phyloP scores from a whole-genome alignment of 1,140 invertebrate species.

The Contarinia nasturtii region DNA sequence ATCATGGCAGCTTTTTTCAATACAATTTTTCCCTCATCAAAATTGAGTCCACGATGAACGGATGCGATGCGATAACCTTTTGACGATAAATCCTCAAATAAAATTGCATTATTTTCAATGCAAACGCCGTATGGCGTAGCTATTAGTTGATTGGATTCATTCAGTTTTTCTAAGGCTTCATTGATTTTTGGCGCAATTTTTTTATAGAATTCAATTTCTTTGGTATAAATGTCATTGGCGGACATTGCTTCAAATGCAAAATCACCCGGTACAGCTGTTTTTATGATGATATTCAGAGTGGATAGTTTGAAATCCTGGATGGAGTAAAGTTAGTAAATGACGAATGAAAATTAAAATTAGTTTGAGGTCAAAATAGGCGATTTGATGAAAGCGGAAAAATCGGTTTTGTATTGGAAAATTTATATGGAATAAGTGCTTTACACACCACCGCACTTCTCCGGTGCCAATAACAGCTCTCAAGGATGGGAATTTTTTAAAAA shows the following conservation, averaged over 20 bases:
- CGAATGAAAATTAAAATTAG: background rate
- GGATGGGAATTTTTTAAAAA: too few species aligned
- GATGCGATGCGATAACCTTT: constrained; percentile 26
- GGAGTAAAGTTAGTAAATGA: background rate
- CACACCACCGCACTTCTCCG: background rate
- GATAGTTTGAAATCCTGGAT: constrained; percentile 6
- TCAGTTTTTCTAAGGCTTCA: constrained; percentile 11
- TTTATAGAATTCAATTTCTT: constrained; percentile 20
- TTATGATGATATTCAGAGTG: constrained; percentile 13
- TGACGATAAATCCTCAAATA: constrained; percentile 19
- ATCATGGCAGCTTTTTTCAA: constrained; percentile 32
- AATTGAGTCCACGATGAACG: constrained; percentile 29
- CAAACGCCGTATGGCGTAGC: constrained; percentile 17
- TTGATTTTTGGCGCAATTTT: constrained; percentile 18
- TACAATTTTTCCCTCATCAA: constrained; percentile 27
- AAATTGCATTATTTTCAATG: constrained; percentile 11
- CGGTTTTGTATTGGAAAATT: background rate
- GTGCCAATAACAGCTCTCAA: too few species aligned
- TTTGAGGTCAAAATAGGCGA: background rate
- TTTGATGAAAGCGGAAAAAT: background rate
- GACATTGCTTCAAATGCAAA: constrained; percentile 13
- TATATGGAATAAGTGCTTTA: background rate
- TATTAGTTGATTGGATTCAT: constrained; percentile 15
- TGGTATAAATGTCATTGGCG: constrained; percentile 20
- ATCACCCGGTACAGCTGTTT: constrained; percentile 17